Evolutionary conservation across 1,140 invertebrate species (phyloP), one percentile per base, ranked within the genome.

Genomic region (Psix sp.): DNA sequence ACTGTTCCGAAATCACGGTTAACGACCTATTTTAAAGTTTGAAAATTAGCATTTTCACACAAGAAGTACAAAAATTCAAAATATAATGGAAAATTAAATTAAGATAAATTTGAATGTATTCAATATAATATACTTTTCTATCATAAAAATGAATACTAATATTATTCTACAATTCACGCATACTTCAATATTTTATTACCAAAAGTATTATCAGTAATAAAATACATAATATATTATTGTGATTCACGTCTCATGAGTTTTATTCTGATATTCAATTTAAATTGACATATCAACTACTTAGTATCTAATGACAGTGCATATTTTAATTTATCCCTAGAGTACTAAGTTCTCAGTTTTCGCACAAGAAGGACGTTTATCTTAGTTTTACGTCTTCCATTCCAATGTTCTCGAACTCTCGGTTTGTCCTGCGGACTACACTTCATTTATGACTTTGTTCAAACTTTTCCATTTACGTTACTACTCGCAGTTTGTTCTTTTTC

Each of bases 401-500:
- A 35, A 14, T 20, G 43, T 36, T 54, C 48, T 31, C 48, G 31
- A 66, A 65, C 68, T 72, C 43, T 45, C 5, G 33, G 9, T 42
- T 43, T 7, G 31, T 40, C n/a, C 35, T 16, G 24, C 35, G 5
- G 35, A 49, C 39, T 38, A 39, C 45, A 51, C 68, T 73, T 59
- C 51, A 65, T 65, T 73, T 73, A 65, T 73, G 39, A 73, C 60
- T 46, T 59, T 73, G 26, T 59, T 68, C 46, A 39, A 65, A 65
- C 59, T 73, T 65, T 65, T 72, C 67, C 67, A 63, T 63, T 42
- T 63, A 36, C 36, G 43, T 36, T 13, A 51, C 21, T 39, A 35
- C 51, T 45, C 18, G n/a, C 38, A 15, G 9, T 38, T 6, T 56
- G 24, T 6, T 40, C 56, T 71, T 67, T 48, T 71, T 66, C 38